phyloP scores from a whole-genome alignment of 2,797 vertebrate species.

The Clarias pachynema region DNA sequence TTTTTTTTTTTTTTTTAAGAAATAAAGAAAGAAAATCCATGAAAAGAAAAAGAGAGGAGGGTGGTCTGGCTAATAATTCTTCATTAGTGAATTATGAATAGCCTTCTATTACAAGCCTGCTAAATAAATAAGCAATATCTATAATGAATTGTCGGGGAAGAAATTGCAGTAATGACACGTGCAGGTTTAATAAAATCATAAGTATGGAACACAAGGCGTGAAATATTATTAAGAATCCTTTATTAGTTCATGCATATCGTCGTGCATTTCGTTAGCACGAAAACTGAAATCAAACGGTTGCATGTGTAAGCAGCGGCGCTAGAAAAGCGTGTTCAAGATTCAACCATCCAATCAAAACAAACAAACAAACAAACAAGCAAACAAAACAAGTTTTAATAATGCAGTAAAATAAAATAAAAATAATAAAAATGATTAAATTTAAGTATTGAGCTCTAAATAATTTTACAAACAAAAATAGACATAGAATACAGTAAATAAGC shows the following conservation, averaged over 20 bases:
- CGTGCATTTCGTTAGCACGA: background rate
- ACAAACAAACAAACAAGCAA: background rate
- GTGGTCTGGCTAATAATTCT: background rate
- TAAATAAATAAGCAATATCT: slow-evolving; percentile 4
- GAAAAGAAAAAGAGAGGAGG: background rate
- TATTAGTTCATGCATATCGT: background rate
- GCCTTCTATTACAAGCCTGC: background rate
- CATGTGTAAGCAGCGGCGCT: background rate
- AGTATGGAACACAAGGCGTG: background rate
- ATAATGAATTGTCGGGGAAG: background rate
- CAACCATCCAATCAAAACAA: background rate
- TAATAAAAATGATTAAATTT: no score
- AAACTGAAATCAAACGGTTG: background rate
- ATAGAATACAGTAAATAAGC: background rate
- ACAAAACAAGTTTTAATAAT: background rate
- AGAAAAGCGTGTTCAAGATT: no score
- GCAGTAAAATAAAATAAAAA: background rate
- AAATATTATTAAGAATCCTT: background rate
- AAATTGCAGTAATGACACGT: background rate
- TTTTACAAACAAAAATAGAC: background rate
- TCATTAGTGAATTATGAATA: background rate
- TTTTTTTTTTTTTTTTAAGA: background rate
- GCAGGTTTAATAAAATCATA: background rate
- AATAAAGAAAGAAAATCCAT: background rate
- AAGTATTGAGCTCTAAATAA: background rate